These are phyloP conservation scores for Augochlora pura DNA, from an alignment of 1,140 invertebrate genomes.

Conservation along the genomic window DNA sequence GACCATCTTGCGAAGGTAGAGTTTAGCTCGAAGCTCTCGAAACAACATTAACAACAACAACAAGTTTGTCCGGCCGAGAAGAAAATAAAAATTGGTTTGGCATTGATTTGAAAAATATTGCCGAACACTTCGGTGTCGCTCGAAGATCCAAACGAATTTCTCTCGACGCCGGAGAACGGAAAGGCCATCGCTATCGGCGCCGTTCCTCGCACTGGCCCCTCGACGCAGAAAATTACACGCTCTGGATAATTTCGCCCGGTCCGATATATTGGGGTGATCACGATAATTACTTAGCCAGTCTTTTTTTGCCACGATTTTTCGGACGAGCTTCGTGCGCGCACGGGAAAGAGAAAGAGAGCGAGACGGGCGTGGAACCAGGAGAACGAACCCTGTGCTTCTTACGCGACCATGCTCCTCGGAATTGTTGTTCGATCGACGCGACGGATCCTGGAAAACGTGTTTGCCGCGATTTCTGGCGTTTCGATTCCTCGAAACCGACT, in stretches of 20 bases:
- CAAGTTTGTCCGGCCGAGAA: too few relatives aligned
- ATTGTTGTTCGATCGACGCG: background rate
- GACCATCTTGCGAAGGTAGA: too few relatives aligned
- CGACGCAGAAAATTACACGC: constrained; percentile 45
- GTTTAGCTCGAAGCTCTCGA: too few relatives aligned
- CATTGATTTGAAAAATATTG: too few relatives aligned
- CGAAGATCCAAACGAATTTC: background rate
- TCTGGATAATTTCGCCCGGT: constrained; percentile 28
- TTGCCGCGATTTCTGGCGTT: background rate
- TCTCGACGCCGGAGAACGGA: background rate
- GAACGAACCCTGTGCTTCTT: background rate
- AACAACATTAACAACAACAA: too few relatives aligned
- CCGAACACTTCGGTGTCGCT: too few relatives aligned
- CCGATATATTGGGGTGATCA: constrained; percentile 31
- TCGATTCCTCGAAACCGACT: background rate
- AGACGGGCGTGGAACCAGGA: background rate
- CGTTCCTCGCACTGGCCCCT: background rate
- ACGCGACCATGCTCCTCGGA: background rate
- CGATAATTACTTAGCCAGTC: constrained; percentile 31
- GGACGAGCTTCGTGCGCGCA: background rate
- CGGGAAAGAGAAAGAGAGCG: background rate
- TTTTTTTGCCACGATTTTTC: constrained; percentile 27
- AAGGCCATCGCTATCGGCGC: background rate
- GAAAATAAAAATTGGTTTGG: too few relatives aligned
- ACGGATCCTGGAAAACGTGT: background rate